Evolutionary conservation across 1,140 invertebrate genomes (phyloP).

Genomic region (Pseudomyrmex dendroicus): DNA sequence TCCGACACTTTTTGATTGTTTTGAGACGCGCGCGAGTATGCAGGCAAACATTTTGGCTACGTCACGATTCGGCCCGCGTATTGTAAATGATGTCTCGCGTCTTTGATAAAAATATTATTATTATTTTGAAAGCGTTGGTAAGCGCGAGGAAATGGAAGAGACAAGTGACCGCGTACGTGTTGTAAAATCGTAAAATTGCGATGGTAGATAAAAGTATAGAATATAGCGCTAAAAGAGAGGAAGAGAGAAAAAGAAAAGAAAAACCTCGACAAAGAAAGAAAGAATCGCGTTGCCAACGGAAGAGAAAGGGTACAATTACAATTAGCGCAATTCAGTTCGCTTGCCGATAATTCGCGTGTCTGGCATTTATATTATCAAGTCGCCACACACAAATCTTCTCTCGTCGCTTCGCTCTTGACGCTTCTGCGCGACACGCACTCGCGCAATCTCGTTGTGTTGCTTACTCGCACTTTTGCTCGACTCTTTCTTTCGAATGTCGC

Average conservation of each 20-base stretch:
- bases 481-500: slow-evolving; percentile 39
- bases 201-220: slow-evolving; percentile 33
- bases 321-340: slow-evolving; percentile 83
- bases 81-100: slow-evolving; percentile 68
- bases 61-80: slow-evolving; percentile 62
- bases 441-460: slow-evolving; percentile 2
- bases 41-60: slow-evolving; percentile 18
- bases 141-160: slow-evolving; percentile 12
- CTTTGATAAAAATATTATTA: no score
- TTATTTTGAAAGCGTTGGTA: slow-evolving; percentile 19
- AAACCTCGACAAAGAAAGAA: background rate
- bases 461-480: slow-evolving; percentile 32
- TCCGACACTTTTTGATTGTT: slow-evolving; percentile 30
- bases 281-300: slow-evolving; percentile 22
- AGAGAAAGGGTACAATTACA: slow-evolving; percentile 81
- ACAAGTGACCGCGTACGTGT: slow-evolving; percentile 12
- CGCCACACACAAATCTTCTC: slow-evolving; percentile 75
- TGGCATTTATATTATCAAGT: slow-evolving; percentile 83
- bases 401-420: slow-evolving; percentile 35
- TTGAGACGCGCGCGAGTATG: slow-evolving; percentile 57
- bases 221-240: background rate
- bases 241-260: slow-evolving; percentile 14
- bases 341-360: slow-evolving; percentile 79
- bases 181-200: slow-evolving; percentile 59
- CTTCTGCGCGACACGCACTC: slow-evolving; percentile 30